Percentiles rank a stretch among this genome's conserved stretches.
These are phyloP conservation scores for Petromus typicus DNA, from an alignment of 2,113 vertebrate genomes.

Conservation along the genomic window DNA sequence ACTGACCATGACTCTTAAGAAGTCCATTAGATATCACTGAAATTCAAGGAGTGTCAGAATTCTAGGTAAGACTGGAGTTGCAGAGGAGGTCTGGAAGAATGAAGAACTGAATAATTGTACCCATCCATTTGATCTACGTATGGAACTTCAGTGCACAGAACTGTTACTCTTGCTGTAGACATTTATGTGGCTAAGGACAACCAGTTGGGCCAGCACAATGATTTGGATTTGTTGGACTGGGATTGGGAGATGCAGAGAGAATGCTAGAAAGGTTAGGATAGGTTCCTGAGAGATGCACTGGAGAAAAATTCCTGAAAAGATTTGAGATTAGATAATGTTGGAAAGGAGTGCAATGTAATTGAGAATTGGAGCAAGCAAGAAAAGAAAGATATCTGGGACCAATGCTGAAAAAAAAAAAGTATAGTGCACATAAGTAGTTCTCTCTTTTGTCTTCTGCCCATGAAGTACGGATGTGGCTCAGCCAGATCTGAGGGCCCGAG, in stretches of 20 bases:
- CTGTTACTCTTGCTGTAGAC: neutral
- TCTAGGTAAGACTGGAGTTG: constrained; percentile 2
- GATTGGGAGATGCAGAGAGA: neutral
- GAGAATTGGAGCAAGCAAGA: constrained; percentile 20
- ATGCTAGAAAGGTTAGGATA: neutral
- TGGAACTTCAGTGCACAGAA: neutral
- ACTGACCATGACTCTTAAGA: neutral
- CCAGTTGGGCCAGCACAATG: neutral
- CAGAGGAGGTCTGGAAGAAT: neutral
- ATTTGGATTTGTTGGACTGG: constrained; percentile 10
- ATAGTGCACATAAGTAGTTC: neutral
- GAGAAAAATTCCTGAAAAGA: constrained; percentile 17
- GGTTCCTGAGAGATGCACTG: neutral
- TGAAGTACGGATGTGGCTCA: neutral
- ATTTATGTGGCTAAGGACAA: neutral
- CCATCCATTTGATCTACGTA: neutral
- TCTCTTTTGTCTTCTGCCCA: neutral
- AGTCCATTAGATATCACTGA: neutral
- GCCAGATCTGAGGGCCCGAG: neutral
- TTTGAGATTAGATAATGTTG: neutral
- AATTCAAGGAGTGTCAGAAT: neutral
- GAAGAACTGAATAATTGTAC: neutral
- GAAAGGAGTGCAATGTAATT: neutral
- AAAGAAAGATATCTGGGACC: neutral
- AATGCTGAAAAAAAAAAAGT: neutral